Conservation (phyloP, 2,113 vertebrate species). For the Tenrec ecaudatus region DNA sequence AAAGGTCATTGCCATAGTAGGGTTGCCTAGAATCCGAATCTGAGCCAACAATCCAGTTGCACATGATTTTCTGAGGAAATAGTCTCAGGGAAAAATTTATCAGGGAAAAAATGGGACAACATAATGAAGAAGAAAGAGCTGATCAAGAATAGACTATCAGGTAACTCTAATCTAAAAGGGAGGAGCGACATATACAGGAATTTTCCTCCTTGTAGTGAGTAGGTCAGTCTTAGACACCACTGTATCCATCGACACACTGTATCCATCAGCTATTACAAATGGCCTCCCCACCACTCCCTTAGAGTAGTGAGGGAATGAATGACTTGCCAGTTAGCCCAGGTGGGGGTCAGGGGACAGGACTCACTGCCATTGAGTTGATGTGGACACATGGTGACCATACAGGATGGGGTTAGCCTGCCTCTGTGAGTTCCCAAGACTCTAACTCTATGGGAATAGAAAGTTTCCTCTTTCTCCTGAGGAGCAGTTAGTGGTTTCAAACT, state of each 20-base stretch:
- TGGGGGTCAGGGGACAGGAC: no score
- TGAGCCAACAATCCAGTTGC: neutral
- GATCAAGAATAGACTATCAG: neutral
- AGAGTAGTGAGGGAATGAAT: accelerated
- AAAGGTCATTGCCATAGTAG: no score
- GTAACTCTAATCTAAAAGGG: neutral
- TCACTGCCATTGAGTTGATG: no score
- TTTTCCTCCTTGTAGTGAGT: neutral
- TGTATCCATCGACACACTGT: accelerated
- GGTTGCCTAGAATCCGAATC: neutral
- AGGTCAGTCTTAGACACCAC: neutral
- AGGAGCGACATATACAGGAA: neutral
- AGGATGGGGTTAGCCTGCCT: no score
- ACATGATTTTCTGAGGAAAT: slow-evolving; percentile 9
- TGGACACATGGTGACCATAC: no score
- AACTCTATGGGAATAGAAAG: no score
- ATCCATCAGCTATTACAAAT: no score
- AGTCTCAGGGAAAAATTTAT: neutral
- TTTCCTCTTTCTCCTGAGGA: no score
- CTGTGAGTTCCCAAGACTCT: no score
- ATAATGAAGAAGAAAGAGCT: neutral
- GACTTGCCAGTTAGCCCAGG: neutral
- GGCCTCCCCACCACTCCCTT: no score
- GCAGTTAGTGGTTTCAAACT: no score
- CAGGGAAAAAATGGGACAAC: neutral